phyloP scores from a whole-genome alignment of 2,888 invertebrate genomes.

The Microplitis manilae region DNA sequence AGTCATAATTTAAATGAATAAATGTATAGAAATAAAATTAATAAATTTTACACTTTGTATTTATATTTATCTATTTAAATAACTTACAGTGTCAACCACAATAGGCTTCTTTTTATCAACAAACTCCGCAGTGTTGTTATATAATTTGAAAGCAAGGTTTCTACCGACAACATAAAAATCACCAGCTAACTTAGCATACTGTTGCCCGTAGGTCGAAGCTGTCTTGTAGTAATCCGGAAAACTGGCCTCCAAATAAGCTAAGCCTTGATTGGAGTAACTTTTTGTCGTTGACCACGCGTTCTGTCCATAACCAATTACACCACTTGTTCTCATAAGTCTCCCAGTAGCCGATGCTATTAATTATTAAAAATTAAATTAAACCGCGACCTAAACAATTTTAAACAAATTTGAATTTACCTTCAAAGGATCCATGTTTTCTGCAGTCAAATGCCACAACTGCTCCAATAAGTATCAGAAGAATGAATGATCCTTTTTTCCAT shows the following conservation, averaged over 20 bases:
- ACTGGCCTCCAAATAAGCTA: slow-evolving; percentile 79
- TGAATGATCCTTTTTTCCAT: slow-evolving; percentile 78
- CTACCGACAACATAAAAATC: slow-evolving; percentile 75
- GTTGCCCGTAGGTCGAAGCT: slow-evolving; percentile 74
- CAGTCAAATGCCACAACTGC: slow-evolving; percentile 79
- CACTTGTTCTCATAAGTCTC: slow-evolving; percentile 78
- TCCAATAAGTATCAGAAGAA: slow-evolving; percentile 76
- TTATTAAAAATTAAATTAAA: neutral
- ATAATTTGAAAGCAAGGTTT: slow-evolving; percentile 74
- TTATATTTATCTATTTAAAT: slow-evolving; percentile 1
- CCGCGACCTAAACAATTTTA: neutral
- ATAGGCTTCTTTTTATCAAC: slow-evolving; percentile 74
- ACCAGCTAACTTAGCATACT: slow-evolving; percentile 77
- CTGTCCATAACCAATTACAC: slow-evolving; percentile 78
- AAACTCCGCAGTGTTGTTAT: slow-evolving; percentile 73
- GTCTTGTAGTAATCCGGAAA: slow-evolving; percentile 79
- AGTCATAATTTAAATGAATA: slow-evolving; percentile 21
- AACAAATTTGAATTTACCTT: slow-evolving; percentile 73
- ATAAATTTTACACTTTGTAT: slow-evolving; percentile 10
- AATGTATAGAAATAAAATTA: neutral
- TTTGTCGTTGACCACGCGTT: slow-evolving; percentile 77
- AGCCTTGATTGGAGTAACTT: slow-evolving; percentile 77
- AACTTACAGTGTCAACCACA: slow-evolving; percentile 74
- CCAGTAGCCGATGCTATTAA: slow-evolving; percentile 78
- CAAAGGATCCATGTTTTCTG: slow-evolving; percentile 78